Evolutionary conservation across 2,888 invertebrate species (phyloP).

Genomic region (Clanis bilineata): DNA sequence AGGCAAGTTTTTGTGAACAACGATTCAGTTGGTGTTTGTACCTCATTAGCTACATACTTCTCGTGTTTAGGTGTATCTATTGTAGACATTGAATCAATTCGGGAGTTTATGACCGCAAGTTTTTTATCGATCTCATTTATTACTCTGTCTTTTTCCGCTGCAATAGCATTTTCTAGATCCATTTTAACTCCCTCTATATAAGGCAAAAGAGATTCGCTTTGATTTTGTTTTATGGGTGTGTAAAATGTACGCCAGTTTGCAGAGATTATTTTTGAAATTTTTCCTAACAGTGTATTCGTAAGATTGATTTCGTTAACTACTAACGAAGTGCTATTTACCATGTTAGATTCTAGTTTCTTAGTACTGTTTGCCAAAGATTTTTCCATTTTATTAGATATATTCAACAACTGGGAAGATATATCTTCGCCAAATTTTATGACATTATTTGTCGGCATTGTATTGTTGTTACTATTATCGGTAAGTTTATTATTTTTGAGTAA

Average conservation of each 20-base stretch:
- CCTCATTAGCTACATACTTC: slow-evolving; percentile 15
- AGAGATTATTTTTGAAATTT: slow-evolving; percentile 29
- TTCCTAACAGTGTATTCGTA: slow-evolving; percentile 32
- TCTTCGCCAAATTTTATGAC: slow-evolving; percentile 13
- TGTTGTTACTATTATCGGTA: not conserved
- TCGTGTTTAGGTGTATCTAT: slow-evolving; percentile 18
- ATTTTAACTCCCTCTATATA: slow-evolving; percentile 33
- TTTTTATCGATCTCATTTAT: slow-evolving; percentile 33
- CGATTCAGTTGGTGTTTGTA: slow-evolving; percentile 20
- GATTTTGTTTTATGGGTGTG: slow-evolving; percentile 25
- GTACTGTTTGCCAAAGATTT: slow-evolving; percentile 14
- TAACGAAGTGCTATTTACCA: not conserved
- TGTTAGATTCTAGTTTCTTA: not conserved
- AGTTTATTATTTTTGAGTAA: slow-evolving; percentile 28
- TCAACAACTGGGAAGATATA: slow-evolving; percentile 13
- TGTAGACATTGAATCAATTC: slow-evolving; percentile 17
- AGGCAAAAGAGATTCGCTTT: slow-evolving; percentile 24
- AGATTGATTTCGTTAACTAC: slow-evolving; percentile 21
- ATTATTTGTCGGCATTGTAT: not conserved
- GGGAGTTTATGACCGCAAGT: slow-evolving; percentile 24
- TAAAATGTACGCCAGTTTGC: slow-evolving; percentile 10
- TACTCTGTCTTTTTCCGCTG: slow-evolving; percentile 32
- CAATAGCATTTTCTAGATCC: slow-evolving; percentile 33
- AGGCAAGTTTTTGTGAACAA: slow-evolving; percentile 41
- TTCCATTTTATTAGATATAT: slow-evolving; percentile 21